Evolutionary conservation across 64 coral and sea anemone species (phyloP).

Genomic region (Dendrophyllia cribrosa): DNA sequence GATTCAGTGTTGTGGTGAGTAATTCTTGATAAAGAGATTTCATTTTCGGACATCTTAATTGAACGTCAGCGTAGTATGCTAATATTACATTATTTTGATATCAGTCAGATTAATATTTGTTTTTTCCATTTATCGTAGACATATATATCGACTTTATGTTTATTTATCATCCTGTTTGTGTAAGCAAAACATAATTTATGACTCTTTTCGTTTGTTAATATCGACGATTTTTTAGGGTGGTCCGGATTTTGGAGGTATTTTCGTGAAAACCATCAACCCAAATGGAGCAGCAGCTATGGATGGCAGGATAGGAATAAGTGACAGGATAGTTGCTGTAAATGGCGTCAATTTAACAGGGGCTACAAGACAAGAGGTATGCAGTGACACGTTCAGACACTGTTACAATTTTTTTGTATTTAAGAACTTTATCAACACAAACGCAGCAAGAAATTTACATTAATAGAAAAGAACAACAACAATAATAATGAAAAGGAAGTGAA

Average conservation of each 20-base stretch:
- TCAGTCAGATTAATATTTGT: neutral
- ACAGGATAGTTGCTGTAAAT: constrained; percentile 92
- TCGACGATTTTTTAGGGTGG: constrained; percentile 62
- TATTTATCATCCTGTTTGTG: too few relatives aligned
- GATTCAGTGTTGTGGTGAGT: constrained; percentile 98
- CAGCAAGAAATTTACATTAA: too few relatives aligned
- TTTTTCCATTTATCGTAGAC: neutral
- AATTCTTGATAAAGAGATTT: neutral
- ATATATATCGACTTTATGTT: too few relatives aligned
- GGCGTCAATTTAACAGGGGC: constrained; percentile 81
- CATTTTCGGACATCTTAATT: too few relatives aligned
- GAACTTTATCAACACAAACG: too few relatives aligned
- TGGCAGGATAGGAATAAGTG: constrained; percentile 82
- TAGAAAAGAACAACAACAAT: too few relatives aligned
- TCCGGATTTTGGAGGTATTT: constrained; percentile 93
- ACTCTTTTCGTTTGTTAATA: neutral
- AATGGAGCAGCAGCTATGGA: constrained; percentile 94
- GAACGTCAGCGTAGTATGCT: too few relatives aligned
- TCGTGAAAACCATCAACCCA: constrained; percentile 93
- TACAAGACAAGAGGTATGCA: constrained; percentile 80
- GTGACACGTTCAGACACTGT: neutral
- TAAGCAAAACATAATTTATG: neutral
- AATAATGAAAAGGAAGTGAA: too few relatives aligned
- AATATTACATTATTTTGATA: too few relatives aligned
- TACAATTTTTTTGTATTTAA: too few relatives aligned